Base-by-base conservation (phyloP, 1,140 invertebrate species). In the Pseudachorutes palmiensis region DNA sequence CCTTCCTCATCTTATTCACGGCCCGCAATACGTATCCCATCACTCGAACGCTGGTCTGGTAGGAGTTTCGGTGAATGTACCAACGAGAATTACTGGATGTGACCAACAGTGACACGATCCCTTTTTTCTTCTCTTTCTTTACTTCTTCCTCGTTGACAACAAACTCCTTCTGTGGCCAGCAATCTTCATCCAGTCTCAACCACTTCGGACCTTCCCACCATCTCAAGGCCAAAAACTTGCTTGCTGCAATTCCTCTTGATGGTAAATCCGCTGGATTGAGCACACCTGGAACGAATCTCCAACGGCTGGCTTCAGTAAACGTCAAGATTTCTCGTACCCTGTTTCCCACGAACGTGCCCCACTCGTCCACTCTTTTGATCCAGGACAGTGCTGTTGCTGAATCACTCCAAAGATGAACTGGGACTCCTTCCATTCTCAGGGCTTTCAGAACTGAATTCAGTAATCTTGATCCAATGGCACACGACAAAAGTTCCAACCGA, bases 371-470 rank as follows among this genome's bases (percentile, higher is more conserved):
- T 45, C 60, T 28, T 59, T 66, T 65, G 1, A 78, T 72, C 75
- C 76, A 77, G 5, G 59, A 49, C 30, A 78, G 55, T 12, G 73
- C 72, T 0, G 75, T 75, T 0, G 71, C 66, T 0, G 75, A 77
- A 57, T 78, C 76, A 19, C 73, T 70, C 75, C 75, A 78, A 31
- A 62, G 65, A 0, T 14, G 12, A n/a, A 58, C 61, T 48, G 19
- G 31, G 12, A 63, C 66, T 12, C n/a, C 12, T 14, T 3, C 19
- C 29, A 67, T 12, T 16, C 49, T 28, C 9, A 28, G 31, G 1
- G 22, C 33, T 30, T 51, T 16, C 32, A 2, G 31, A 2, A 67
- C 65, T 22, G 24, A 22, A 1, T 45, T 2, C 26, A 41, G 49
- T 1, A 67, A 36, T 45, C 33, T 16, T 1, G 64, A 9, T 79